These are phyloP conservation scores for Echinometra lucunter DNA, from an alignment of 53 echinoderm and acorn worm genomes.

Conservation along the genomic window DNA sequence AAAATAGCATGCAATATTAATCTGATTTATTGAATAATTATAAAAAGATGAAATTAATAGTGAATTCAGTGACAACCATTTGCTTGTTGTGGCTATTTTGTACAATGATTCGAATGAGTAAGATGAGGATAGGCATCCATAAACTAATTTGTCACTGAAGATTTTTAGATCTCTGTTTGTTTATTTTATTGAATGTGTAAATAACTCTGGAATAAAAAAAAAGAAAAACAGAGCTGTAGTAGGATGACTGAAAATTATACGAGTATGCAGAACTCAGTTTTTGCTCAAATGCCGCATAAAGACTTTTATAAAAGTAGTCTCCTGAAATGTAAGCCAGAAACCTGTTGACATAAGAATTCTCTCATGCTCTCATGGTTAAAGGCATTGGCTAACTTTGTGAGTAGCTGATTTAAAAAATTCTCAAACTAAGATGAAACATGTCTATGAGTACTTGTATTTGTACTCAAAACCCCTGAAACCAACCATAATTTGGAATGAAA, in stretches of 20 bases:
- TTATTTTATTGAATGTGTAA: too few species aligned
- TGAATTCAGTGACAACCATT: neutral
- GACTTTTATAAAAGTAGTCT: too few species aligned
- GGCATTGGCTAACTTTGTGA: too few species aligned
- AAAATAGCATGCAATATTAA: neutral
- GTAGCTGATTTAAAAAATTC: too few species aligned
- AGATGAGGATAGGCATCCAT: neutral
- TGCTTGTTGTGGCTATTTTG: neutral
- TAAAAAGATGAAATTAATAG: neutral
- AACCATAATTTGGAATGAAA: too few species aligned
- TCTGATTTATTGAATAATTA: neutral
- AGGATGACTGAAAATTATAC: neutral
- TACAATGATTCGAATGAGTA: neutral
- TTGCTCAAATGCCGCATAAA: too few species aligned
- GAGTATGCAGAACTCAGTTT: neutral
- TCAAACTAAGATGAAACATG: too few species aligned
- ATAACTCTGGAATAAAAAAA: neutral
- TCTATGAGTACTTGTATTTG: too few species aligned
- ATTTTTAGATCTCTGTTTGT: neutral
- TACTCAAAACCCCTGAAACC: too few species aligned
- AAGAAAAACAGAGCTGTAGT: neutral
- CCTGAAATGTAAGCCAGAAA: too few species aligned
- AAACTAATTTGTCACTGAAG: neutral
- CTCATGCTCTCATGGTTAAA: too few species aligned
- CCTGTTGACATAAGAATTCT: too few species aligned